Conservation (phyloP, 2,888 invertebrate species). For the Hydraecia micacea region DNA sequence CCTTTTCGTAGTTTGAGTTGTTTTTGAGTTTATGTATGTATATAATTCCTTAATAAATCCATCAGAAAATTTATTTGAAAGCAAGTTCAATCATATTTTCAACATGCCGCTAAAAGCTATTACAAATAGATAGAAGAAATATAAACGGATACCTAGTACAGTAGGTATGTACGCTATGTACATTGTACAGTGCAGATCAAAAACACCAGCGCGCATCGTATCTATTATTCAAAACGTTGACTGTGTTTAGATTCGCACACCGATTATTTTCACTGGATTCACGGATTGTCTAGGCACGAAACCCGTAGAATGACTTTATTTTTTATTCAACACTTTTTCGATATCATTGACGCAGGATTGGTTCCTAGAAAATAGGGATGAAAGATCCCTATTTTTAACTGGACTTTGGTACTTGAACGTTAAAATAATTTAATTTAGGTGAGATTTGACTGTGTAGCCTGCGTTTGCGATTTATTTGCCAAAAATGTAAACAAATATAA, state of each 20-base stretch:
- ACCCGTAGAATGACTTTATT: slow-evolving; percentile 44
- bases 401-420: neutral
- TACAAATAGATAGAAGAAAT: neutral
- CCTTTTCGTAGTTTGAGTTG: no score
- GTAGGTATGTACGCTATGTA: neutral
- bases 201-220: slow-evolving; percentile 42
- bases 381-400: neutral
- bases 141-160: slow-evolving; percentile 12
- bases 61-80: neutral
- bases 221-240: slow-evolving; percentile 65
- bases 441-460: neutral
- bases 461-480: no score
- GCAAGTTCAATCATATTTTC: no score
- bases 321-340: slow-evolving; percentile 29
- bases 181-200: slow-evolving; percentile 43
- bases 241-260: slow-evolving; percentile 57
- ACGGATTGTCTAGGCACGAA: slow-evolving; percentile 45
- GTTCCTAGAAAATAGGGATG: neutral
- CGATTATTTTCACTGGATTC: slow-evolving; percentile 56
- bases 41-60: neutral
- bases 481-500: no score
- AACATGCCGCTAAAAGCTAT: no score
- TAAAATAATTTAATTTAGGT: neutral
- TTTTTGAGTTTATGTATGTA: no score
- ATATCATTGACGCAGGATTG: slow-evolving; percentile 23